Base-by-base conservation (phyloP, 2,113 vertebrate genomes). In the Myodes glareolus region DNA sequence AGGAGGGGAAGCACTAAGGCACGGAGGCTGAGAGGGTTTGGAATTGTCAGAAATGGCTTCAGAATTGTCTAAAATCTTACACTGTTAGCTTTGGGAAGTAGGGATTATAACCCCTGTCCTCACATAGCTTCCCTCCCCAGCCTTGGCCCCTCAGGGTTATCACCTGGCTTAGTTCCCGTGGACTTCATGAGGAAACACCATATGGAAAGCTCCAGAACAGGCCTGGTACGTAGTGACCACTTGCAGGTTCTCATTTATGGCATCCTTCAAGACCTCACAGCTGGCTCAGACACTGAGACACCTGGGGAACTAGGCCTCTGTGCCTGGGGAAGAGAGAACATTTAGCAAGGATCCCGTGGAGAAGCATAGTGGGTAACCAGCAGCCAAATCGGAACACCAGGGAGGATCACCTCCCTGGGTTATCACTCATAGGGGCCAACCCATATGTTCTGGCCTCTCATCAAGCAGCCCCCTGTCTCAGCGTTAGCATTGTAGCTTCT, bases 161-260 rank as follows among this genome's bases (percentile, higher is more conserved):
- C 27, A 9, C 58, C 52, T 19, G 50, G 29, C 75, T 45, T 25
- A n/a, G 29, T 50, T 77, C 45, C 52, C 2, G 5, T 3, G 33
- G 23, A 50, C 16, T 65, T 50, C 33, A 4, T 0, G 5, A 80
- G 33, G 9, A 23, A 7, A 36, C 10, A 3, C 9, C 13, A 31
- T 11, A 36, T 5, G 72, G 72, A 70, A 65, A 61, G 7, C 27
- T 73, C 16, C 31, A 23, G 52, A 47, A 63, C 23, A 27, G 55
- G 25, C 85, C 77, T 55, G 47, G 50, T 25, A 33, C 36, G 0
- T 9, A 45, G 39, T 23, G 70, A 85, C 58, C 31, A 0, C 42
- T 73, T 55, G 75, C 47, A 11, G 73, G 45, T 11, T 73, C 14
- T 92, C 67, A 3, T 13, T 36, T 75, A n/a, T 27, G 36, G 39